Conservation (phyloP, 2,888 invertebrate genomes). For the Xestia sexstrigata region DNA sequence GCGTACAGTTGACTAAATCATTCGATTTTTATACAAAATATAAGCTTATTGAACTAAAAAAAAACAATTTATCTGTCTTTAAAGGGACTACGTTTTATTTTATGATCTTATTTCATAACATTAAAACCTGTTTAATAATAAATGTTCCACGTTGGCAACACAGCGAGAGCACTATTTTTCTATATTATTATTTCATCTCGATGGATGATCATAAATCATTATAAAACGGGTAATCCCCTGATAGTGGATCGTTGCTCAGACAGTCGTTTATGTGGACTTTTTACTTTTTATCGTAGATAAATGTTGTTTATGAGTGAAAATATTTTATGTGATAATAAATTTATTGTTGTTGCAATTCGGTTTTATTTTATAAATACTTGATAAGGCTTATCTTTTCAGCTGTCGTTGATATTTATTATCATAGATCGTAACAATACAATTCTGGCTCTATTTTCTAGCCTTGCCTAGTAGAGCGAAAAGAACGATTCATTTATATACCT, state of each 20-base stretch:
- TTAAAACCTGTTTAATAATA: constrained; percentile 59
- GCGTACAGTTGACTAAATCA: neutral
- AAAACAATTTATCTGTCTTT: neutral
- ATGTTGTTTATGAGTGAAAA: constrained; percentile 58
- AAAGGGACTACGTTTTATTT: neutral
- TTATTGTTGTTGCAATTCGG: constrained; percentile 57
- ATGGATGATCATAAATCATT: constrained; percentile 65
- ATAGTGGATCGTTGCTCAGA: constrained; percentile 56
- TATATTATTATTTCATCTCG: constrained; percentile 59
- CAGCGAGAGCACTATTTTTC: constrained; percentile 43
- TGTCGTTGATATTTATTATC: constrained; percentile 10
- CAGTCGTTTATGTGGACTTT: constrained; percentile 64
- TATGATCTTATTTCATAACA: constrained; percentile 3
- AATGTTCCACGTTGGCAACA: constrained; percentile 48
- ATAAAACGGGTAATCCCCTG: constrained; percentile 60
- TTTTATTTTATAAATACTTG: constrained; percentile 40
- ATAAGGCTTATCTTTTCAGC: constrained; percentile 1
- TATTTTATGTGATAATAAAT: constrained; percentile 59
- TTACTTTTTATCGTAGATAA: constrained; percentile 59
- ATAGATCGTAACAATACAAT: neutral
- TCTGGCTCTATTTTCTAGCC: neutral
- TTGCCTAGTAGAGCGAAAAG: neutral
- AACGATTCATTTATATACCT: neutral
- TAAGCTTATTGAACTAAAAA: neutral
- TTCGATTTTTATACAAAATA: neutral